phyloP scores from a whole-genome alignment of 2,888 invertebrate genomes.

The Diarsia brunnea region DNA sequence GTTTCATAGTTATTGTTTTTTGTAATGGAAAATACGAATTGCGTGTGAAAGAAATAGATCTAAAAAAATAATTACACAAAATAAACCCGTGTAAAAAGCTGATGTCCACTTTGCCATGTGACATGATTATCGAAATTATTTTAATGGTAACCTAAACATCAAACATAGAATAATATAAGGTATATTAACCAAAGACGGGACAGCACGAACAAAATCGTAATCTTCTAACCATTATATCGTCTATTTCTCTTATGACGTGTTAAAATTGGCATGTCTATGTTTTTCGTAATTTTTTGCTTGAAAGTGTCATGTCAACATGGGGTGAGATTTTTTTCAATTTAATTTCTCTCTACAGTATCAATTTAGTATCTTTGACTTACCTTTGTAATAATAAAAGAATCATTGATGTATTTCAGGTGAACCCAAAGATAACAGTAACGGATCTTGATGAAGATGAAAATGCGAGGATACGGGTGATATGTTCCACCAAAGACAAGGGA shows the following conservation, averaged over 20 bases:
- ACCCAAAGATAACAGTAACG: slow-evolving; percentile 92
- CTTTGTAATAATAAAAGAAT: neutral
- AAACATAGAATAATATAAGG: neutral
- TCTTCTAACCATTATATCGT: neutral
- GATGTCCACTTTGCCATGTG: neutral
- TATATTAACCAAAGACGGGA: neutral
- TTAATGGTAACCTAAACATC: too few relatives aligned
- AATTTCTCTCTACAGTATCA: neutral
- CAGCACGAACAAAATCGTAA: neutral
- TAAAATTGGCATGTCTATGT: neutral
- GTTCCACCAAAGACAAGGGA: slow-evolving; percentile 90
- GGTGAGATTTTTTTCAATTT: neutral
- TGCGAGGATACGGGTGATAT: slow-evolving; percentile 92
- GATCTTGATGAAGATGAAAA: slow-evolving; percentile 94
- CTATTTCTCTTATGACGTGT: neutral
- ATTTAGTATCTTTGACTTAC: neutral
- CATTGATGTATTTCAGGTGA: slow-evolving; percentile 76
- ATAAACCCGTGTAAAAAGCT: neutral
- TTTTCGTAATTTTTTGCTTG: neutral
- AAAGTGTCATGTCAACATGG: neutral
- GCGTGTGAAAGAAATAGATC: neutral
- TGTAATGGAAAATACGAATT: neutral
- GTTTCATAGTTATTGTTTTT: neutral
- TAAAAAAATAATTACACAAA: neutral
- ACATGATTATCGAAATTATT: neutral